Percentiles rank a stretch among this genome's conserved stretches.
Evolutionary conservation across 2,888 invertebrate genomes (phyloP).

Genomic region (Sepiola atlantica): DNA sequence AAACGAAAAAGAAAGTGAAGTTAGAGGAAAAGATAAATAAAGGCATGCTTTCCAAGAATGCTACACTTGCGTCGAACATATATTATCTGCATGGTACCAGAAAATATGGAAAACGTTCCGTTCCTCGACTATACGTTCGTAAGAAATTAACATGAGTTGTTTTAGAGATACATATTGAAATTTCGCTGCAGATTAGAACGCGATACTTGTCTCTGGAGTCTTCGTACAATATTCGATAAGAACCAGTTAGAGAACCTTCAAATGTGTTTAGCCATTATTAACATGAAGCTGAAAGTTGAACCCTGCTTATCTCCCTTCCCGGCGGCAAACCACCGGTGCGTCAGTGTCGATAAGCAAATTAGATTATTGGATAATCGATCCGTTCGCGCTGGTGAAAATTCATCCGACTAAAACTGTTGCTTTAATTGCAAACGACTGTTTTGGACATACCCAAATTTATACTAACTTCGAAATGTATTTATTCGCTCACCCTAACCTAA

Average conservation of each 20-base stretch:
- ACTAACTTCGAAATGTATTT: too few species aligned
- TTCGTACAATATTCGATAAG: neutral
- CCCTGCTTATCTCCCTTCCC: neutral
- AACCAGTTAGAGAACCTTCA: neutral
- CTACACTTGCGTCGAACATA: too few species aligned
- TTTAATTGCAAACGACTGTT: neutral
- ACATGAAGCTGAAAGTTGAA: neutral
- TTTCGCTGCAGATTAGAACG: neutral
- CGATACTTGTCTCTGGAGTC: neutral
- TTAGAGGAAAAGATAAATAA: too few species aligned
- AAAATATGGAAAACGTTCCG: too few species aligned
- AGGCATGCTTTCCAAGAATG: too few species aligned
- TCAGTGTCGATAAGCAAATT: neutral
- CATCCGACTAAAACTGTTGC: neutral
- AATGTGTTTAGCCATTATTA: neutral
- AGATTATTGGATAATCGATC: neutral
- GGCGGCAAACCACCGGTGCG: neutral
- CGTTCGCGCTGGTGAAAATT: neutral
- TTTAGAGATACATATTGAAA: too few species aligned
- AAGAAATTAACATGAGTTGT: too few species aligned
- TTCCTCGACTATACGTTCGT: too few species aligned
- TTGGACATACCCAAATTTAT: neutral
- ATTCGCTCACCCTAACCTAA: too few species aligned
- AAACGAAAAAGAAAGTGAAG: too few species aligned
- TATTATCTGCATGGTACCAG: too few species aligned